phyloP scores from a whole-genome alignment of 2,888 invertebrate genomes.

The Disparrhopalites patrizii region DNA sequence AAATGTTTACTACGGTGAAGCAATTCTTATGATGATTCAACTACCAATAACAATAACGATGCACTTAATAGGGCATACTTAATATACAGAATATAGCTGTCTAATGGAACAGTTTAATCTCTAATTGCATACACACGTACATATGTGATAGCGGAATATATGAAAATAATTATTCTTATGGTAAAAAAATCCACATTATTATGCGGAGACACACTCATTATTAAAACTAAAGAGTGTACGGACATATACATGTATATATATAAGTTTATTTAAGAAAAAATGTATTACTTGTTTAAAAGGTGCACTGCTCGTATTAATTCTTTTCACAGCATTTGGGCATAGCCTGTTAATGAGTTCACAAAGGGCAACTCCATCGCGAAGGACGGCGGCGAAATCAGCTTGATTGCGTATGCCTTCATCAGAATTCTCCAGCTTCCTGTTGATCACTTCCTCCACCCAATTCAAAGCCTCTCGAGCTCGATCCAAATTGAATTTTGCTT shows the following conservation, averaged over 20 bases:
- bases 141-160: slow-evolving; percentile 7
- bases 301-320: slow-evolving; percentile 51
- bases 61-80: too few species aligned
- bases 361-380: slow-evolving; percentile 55
- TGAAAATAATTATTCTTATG: not conserved
- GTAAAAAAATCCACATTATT: too few species aligned
- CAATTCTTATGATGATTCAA: not conserved
- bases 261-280: too few species aligned
- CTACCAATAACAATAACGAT: too few species aligned
- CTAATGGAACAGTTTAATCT: not conserved
- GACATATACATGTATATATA: too few species aligned
- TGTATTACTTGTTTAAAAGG: slow-evolving; percentile 53
- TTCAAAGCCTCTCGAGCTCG: slow-evolving; percentile 53
- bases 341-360: slow-evolving; percentile 54
- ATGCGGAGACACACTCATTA: too few species aligned
- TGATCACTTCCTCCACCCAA: slow-evolving; percentile 54
- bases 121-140: not conserved
- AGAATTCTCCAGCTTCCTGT: slow-evolving; percentile 49
- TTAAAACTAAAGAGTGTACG: too few species aligned
- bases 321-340: slow-evolving; percentile 51
- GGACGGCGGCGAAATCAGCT: slow-evolving; percentile 53
- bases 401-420: slow-evolving; percentile 51
- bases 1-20: not conserved
- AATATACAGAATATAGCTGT: too few species aligned
- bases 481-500: slow-evolving; percentile 55